These are phyloP conservation scores for Theretra japonica DNA, from an alignment of 2,888 invertebrate genomes.

Conservation along the genomic window DNA sequence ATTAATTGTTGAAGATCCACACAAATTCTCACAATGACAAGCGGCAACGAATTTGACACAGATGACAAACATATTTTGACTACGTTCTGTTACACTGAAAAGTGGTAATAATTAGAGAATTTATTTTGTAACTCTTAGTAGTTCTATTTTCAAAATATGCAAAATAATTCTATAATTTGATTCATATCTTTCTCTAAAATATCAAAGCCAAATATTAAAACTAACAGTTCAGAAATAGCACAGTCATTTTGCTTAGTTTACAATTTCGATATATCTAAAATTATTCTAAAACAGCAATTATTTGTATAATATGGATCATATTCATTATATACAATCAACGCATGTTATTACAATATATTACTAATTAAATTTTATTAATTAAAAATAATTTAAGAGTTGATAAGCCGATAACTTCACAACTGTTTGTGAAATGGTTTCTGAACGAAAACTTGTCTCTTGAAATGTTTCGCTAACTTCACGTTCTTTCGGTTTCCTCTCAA, in stretches of 20 bases:
- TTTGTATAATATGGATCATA: no score
- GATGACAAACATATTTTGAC: slow-evolving; percentile 72
- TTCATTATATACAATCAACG: no score
- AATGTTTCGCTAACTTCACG: slow-evolving; percentile 56
- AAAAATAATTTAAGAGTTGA: background rate
- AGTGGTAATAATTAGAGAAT: background rate
- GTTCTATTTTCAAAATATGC: no score
- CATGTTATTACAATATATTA: no score
- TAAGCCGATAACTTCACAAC: slow-evolving; percentile 48
- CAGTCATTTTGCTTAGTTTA: no score
- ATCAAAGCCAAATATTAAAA: no score
- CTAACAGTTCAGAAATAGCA: no score
- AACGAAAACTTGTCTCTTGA: slow-evolving; percentile 42
- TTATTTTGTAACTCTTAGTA: background rate
- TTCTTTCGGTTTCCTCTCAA: slow-evolving; percentile 76
- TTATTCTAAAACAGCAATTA: no score
- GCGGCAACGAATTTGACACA: slow-evolving; percentile 71
- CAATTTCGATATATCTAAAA: no score
- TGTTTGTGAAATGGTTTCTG: slow-evolving; percentile 36
- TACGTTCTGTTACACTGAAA: slow-evolving; percentile 43
- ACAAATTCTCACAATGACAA: slow-evolving; percentile 64
- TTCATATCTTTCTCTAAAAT: no score
- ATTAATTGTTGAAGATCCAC: slow-evolving; percentile 34
- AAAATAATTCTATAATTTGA: no score
- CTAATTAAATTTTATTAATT: no score